phyloP scores from a whole-genome alignment of 2,113 vertebrate genomes.

The Oryzias melastigma region DNA sequence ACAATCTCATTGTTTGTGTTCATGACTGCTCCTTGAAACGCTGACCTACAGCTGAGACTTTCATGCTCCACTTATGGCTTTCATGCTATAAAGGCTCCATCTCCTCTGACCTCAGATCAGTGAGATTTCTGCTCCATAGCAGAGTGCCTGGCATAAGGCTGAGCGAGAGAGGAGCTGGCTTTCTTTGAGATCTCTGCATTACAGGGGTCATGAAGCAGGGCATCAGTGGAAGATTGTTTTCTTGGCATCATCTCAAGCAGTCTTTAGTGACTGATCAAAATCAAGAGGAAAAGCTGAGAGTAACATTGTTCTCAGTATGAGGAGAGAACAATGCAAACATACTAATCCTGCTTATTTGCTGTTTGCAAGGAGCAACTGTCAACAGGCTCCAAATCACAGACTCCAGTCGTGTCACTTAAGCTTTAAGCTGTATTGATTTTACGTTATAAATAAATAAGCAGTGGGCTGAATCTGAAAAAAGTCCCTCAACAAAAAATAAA shows the following conservation, averaged over 20 bases:
- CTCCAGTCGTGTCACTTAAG: neutral
- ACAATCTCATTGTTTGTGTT: conserved; percentile 11
- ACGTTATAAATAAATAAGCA: neutral
- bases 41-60: conserved; percentile 19
- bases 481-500: neutral
- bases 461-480: neutral
- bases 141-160: conserved; percentile 3
- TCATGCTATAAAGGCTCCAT: neutral
- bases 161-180: neutral
- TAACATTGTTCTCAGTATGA: neutral
- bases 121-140: conserved; percentile 12
- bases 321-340: neutral
- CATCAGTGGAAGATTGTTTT: conserved; percentile 9
- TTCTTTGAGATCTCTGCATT: conserved; percentile 8
- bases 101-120: conserved; percentile 33
- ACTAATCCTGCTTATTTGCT: conserved; percentile 4
- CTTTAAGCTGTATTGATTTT: conserved; percentile 3
- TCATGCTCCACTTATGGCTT: conserved; percentile 27
- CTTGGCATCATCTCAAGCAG: neutral
- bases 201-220: neutral
- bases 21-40: conserved; percentile 2
- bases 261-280: too few species aligned
- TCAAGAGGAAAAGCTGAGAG: too few species aligned
- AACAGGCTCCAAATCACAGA: neutral
- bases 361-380: neutral